These are phyloP conservation scores for Noturus placidus DNA, from an alignment of 2,113 vertebrate species.

Conservation along the genomic window DNA sequence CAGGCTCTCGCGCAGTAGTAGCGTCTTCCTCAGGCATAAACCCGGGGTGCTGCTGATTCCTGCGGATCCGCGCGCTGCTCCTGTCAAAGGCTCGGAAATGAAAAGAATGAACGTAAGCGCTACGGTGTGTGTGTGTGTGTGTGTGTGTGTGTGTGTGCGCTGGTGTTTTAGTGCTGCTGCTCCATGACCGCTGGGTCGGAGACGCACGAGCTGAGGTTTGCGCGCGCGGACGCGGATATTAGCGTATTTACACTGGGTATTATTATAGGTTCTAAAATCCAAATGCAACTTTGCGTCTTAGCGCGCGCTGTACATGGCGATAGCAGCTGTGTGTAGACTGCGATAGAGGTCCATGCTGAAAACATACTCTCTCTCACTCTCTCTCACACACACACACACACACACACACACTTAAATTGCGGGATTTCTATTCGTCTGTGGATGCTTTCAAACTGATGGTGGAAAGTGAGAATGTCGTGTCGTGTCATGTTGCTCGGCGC, in stretches of 20 bases:
- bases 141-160: neutral
- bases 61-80: constrained; percentile 56
- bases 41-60: constrained; percentile 44
- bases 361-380: too few relatives aligned
- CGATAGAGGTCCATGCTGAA: neutral
- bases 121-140: constrained; percentile 53
- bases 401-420: neutral
- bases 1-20: constrained; percentile 2
- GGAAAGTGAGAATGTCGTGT: neutral
- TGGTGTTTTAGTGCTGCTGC: constrained; percentile 4
- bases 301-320: neutral
- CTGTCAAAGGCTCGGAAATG: constrained; percentile 63
- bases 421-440: neutral
- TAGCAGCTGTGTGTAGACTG: constrained; percentile 3
- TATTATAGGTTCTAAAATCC: neutral
- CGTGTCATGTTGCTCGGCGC: neutral
- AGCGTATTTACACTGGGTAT: too few relatives aligned
- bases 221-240: constrained; percentile 1
- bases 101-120: constrained; percentile 80
- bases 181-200: constrained; percentile 23
- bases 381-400: too few relatives aligned
- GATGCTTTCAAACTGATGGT: neutral
- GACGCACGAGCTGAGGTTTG: constrained; percentile 17
- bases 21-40: constrained; percentile 14
- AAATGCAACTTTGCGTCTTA: constrained; percentile 30